phyloP scores from a whole-genome alignment of 1,140 invertebrate species.

The Apis dorsata region DNA sequence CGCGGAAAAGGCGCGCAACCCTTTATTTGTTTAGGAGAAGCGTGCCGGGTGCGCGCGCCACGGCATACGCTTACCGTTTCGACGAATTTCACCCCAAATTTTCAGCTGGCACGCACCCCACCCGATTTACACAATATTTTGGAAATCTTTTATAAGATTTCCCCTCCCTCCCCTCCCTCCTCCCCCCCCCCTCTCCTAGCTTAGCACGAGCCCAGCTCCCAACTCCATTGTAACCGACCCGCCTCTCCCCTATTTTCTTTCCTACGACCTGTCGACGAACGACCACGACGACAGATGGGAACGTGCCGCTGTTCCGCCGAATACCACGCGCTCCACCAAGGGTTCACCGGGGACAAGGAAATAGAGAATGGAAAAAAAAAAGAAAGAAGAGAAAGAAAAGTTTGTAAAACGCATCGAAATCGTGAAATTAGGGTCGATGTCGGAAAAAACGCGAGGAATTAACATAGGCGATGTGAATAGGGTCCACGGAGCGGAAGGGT shows the following conservation, averaged over 20 bases:
- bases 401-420: conserved; percentile 75
- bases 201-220: conserved; percentile 59
- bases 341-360: background rate
- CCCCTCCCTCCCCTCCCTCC: background rate
- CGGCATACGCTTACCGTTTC: conserved; percentile 62
- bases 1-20: conserved; percentile 68
- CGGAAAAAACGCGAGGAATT: conserved; percentile 56
- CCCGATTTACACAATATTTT: conserved; percentile 81
- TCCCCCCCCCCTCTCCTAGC: conserved; percentile 36
- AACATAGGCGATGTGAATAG: conserved; percentile 57
- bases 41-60: conserved; percentile 54
- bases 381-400: conserved; percentile 50
- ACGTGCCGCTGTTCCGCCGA: conserved; percentile 48
- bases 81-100: conserved; percentile 77
- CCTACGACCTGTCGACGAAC: conserved; percentile 51
- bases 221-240: conserved; percentile 69
- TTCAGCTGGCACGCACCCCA: conserved; percentile 72
- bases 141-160: conserved; percentile 79
- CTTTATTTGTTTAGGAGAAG: conserved; percentile 78
- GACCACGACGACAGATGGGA: conserved; percentile 76
- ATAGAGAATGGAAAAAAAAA: background rate
- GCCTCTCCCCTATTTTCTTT: conserved; percentile 8
- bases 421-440: conserved; percentile 77
- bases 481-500: conserved; percentile 49
- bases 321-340: background rate